Conservation (phyloP, 2,888 invertebrate genomes). For the Spialia ferax region DNA sequence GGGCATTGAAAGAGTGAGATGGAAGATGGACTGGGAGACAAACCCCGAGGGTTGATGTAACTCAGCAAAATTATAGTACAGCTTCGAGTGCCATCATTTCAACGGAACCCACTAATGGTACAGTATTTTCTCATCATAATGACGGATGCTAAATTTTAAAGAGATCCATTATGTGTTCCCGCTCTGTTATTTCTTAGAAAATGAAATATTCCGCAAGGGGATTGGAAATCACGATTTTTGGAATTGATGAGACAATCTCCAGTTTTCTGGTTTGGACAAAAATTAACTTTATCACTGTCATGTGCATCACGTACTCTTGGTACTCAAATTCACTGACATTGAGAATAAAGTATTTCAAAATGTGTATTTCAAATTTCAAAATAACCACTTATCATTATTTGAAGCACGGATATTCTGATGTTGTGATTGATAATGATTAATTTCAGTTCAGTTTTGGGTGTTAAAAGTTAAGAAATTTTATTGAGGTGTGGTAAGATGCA, state of each 20-base stretch:
- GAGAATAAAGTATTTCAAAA: too few species aligned
- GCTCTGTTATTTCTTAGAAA: conserved; percentile 19
- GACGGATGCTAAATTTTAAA: conserved; percentile 63
- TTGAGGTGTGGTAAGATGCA: too few species aligned
- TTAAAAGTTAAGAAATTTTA: too few species aligned
- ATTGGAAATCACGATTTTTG: conserved; percentile 19
- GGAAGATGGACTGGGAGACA: conserved; percentile 57
- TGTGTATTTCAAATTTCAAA: too few species aligned
- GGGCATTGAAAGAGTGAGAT: conserved; percentile 46
- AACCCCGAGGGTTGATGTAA: conserved; percentile 74
- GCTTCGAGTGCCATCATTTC: conserved; percentile 76
- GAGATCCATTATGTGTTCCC: conserved; percentile 21
- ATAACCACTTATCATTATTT: too few species aligned
- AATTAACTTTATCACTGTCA: too few species aligned
- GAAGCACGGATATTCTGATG: too few species aligned
- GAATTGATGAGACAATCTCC: not conserved
- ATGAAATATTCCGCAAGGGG: conserved; percentile 6
- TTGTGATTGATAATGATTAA: too few species aligned
- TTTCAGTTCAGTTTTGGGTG: too few species aligned
- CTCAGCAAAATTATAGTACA: conserved; percentile 74
- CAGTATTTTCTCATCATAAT: conserved; percentile 71
- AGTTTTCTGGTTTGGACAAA: not conserved
- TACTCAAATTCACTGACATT: too few species aligned
- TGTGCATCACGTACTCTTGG: too few species aligned
- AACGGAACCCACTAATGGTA: conserved; percentile 76